Base-by-base conservation (phyloP, 2,888 invertebrate species). In the Corbicula japonica region DNA sequence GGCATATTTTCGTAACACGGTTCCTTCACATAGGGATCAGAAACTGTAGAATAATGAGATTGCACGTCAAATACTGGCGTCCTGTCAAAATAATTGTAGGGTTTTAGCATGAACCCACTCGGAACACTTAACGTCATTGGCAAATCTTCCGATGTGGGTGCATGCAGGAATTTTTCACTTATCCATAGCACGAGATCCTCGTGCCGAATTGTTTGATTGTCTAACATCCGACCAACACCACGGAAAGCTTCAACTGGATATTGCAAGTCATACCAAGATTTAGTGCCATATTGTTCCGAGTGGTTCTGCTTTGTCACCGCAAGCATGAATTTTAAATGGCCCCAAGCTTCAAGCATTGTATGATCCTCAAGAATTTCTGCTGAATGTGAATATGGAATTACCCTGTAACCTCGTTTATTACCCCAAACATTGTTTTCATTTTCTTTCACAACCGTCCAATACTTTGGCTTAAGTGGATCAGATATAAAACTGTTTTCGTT, bases 171-270 rank as follows among this genome's bases (percentile, higher is more conserved):
- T 38, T 82, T 82, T 15, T 83, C 76, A 6, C 73, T 82, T 2
- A 87, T 50, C 87, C 87, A 87, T 6, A 83, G 54, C n/a, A 87
- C 86, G 2, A 87, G 52, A 60, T 86, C 86, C 21, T 76, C 71
- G 46, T 83, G 68, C 10, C 74, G 58, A 8, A 84, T 70, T 23
- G 58, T 65, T 71, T 87, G 86, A 15, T 78, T 76, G 66, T 87
- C 56, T 23, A 86, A 26, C 69, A 75, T 74, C 4, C 66, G 44
- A 32, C 80, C 74, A 10, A 87, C 34, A 34, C 81, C 83, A 18
- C 76, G 68, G 10, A 80, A 52, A 5, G 86, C 68, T 23, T 74
- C 46, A 2, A 50, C 35, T 1, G 85, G 82, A 34, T 66, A 48
- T 10, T 72, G 63, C n/a, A 81, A 58, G 54, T 85, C 87, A 34